Evolutionary conservation across 2,888 invertebrate species (phyloP).

Genomic region (Hetaerina titia): DNA sequence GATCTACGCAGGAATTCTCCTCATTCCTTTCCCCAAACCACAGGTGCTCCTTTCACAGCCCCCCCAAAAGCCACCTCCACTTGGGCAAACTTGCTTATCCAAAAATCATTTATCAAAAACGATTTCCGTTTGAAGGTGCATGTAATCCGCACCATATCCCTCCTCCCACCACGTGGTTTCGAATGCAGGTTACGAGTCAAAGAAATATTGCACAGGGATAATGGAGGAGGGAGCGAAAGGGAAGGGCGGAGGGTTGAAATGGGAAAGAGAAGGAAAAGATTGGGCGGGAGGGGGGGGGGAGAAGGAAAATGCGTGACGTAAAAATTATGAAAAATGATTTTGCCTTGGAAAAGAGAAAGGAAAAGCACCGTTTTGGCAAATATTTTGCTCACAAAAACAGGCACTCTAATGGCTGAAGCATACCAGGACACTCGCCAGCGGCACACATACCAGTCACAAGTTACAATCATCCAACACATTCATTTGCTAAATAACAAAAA

Average conservation of each 20-base stretch:
- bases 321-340: constrained; percentile 69
- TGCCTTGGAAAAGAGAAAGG: constrained; percentile 43
- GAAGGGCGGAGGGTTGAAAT: constrained; percentile 52
- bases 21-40: constrained; percentile 46
- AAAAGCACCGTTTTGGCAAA: background rate
- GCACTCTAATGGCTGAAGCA: background rate
- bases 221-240: constrained; percentile 34
- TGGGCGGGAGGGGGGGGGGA: constrained; percentile 13
- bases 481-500: background rate
- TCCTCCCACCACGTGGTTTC: constrained; percentile 50
- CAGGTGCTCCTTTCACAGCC: background rate
- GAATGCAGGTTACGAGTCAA: constrained; percentile 67
- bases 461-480: background rate
- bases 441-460: background rate
- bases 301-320: constrained; percentile 63
- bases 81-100: constrained; percentile 52
- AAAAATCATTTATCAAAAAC: constrained; percentile 64
- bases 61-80: background rate
- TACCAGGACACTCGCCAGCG: background rate
- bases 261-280: constrained; percentile 36
- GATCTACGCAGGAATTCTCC: constrained; percentile 68
- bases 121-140: constrained; percentile 58
- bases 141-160: background rate
- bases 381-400: constrained; percentile 23
- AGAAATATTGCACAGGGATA: constrained; percentile 65